Conservation (phyloP, 2,888 invertebrate species). For the Amphipyra tragopoginis region DNA sequence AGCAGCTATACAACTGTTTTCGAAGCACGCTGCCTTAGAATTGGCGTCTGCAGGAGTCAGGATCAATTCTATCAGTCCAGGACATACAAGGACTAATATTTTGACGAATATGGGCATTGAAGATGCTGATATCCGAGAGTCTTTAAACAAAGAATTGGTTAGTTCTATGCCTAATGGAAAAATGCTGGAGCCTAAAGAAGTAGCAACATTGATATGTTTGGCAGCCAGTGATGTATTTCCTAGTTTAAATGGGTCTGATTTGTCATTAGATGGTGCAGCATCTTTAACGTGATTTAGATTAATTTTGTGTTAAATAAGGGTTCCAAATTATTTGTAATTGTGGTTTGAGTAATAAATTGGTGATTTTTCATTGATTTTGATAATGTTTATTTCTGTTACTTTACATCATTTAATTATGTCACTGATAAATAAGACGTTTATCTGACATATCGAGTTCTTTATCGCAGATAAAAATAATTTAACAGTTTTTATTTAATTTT, state of each 20-base stretch:
- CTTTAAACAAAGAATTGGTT: slow-evolving; percentile 47
- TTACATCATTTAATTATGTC: not conserved
- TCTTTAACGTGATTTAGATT: slow-evolving; percentile 51
- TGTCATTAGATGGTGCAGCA: slow-evolving; percentile 68
- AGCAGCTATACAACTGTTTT: slow-evolving; percentile 66
- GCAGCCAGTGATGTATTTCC: slow-evolving; percentile 72
- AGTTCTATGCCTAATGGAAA: slow-evolving; percentile 61
- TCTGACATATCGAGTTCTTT: not conserved
- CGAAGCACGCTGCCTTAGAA: slow-evolving; percentile 69
- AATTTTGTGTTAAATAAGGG: not conserved
- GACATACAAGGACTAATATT: slow-evolving; percentile 68
- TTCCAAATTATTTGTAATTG: not conserved
- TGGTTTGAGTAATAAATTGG: not conserved
- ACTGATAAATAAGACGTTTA: slow-evolving; percentile 8
- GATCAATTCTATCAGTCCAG: slow-evolving; percentile 71
- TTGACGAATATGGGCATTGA: slow-evolving; percentile 61
- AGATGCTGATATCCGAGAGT: slow-evolving; percentile 44
- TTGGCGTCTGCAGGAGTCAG: slow-evolving; percentile 68
- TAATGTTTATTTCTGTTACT: slow-evolving; percentile 5
- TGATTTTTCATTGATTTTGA: not conserved
- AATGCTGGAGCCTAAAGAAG: slow-evolving; percentile 68
- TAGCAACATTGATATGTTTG: slow-evolving; percentile 68
- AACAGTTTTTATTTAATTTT: too few relatives aligned
- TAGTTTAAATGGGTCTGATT: slow-evolving; percentile 69
- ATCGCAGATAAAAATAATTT: not conserved